Evolutionary conservation across 2,888 invertebrate species (phyloP).

Genomic region (Pyrocoelia pectoralis): DNA sequence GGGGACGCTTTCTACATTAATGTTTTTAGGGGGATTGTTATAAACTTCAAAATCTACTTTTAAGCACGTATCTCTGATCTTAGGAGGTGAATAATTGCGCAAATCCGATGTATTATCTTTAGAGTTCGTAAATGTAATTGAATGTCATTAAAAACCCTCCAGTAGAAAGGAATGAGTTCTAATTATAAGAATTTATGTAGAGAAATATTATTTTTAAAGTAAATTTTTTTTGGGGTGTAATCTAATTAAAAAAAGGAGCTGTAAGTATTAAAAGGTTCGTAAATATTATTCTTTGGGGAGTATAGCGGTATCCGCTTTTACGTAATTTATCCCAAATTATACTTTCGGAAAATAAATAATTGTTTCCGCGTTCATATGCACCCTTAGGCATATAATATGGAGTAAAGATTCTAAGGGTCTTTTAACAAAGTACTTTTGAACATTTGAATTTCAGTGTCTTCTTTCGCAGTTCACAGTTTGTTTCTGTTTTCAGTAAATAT

Average conservation of each 20-base stretch:
- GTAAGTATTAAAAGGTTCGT: not conserved
- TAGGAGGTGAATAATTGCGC: no score
- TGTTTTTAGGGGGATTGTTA: no score
- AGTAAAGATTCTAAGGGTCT: not conserved
- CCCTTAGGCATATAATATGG: not conserved
- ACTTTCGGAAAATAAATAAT: not conserved
- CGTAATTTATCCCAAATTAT: not conserved
- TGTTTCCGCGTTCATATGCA: not conserved
- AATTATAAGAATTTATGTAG: no score
- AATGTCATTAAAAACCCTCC: no score
- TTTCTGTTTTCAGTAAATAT: not conserved
- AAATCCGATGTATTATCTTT: no score
- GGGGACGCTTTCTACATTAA: no score
- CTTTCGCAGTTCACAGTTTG: not conserved
- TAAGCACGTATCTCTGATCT: no score
- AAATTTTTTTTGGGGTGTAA: not conserved
- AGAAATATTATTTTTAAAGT: no score
- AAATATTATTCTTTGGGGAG: not conserved
- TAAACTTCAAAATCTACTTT: no score
- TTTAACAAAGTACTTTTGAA: conserved; percentile 1
- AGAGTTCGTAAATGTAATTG: no score
- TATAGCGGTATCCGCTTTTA: not conserved
- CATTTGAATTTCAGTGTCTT: not conserved
- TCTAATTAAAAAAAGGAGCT: not conserved
- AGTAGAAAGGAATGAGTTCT: no score